A percentile compares a stretch with the other conserved stretches of the same genome.
phyloP scores from a whole-genome alignment of 2,797 vertebrate species.

The Hyperoplus immaculatus region DNA sequence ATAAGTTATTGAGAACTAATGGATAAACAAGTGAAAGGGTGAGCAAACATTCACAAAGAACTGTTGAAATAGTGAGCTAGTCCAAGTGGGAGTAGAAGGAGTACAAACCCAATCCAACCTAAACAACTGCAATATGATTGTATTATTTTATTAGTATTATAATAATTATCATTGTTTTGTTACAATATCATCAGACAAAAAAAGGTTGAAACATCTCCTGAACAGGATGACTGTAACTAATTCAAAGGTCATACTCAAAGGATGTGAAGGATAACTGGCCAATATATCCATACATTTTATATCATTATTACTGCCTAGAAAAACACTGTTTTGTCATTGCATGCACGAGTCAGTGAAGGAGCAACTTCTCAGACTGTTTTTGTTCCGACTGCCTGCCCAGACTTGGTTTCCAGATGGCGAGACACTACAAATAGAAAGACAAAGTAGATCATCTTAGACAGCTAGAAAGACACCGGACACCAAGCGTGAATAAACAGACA shows the following conservation, averaged over 20 bases:
- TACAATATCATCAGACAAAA: not conserved
- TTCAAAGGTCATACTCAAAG: not conserved
- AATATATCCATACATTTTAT: too few relatives aligned
- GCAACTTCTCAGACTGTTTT: constrained; percentile 29
- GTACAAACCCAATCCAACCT: not conserved
- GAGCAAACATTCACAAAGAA: not conserved
- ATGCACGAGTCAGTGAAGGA: constrained; percentile 21
- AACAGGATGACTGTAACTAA: not conserved
- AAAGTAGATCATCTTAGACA: constrained; percentile 44
- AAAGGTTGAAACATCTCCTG: not conserved
- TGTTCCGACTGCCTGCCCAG: constrained; percentile 29
- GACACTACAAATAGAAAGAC: constrained; percentile 44
- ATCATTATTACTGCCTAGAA: too few relatives aligned
- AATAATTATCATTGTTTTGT: not conserved
- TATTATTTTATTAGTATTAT: not conserved
- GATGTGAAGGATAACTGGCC: not conserved
- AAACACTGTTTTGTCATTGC: constrained; percentile 2
- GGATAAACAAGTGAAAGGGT: not conserved
- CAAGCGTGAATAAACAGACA: constrained; percentile 55
- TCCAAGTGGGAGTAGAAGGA: too few relatives aligned
- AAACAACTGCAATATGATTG: not conserved
- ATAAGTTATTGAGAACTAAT: not conserved
- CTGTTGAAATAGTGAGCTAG: not conserved
- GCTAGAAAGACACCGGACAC: constrained; percentile 35
- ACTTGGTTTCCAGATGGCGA: constrained; percentile 49